Percentiles rank a stretch among this genome's conserved stretches.
Conservation (phyloP, 2,888 invertebrate genomes). For the Cryptocheilus praepositus region DNA sequence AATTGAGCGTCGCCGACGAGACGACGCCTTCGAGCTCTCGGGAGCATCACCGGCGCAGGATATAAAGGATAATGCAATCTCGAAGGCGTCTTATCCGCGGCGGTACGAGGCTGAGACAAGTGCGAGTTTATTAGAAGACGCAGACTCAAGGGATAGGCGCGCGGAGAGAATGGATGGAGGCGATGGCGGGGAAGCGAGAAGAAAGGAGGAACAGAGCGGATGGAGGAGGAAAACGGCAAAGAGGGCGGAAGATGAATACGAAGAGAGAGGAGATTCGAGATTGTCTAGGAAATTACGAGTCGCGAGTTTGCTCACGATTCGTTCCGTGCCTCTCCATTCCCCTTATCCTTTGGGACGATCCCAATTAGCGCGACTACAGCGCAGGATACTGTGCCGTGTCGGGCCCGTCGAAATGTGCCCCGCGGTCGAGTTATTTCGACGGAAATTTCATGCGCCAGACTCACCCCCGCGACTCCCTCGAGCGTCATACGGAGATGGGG, state of each 20-base stretch:
- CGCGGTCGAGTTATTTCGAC: constrained; percentile 28
- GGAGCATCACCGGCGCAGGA: constrained; percentile 22
- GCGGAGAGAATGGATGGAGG: constrained; percentile 3
- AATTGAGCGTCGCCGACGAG: constrained; percentile 36
- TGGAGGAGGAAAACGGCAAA: background rate
- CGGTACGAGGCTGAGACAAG: constrained; percentile 33
- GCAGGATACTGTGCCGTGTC: constrained; percentile 17
- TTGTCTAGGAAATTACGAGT: constrained; percentile 32
- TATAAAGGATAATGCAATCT: constrained; percentile 52
- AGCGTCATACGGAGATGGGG: constrained; percentile 4
- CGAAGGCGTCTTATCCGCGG: constrained; percentile 37
- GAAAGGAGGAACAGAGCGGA: constrained; percentile 7
- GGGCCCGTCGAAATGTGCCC: constrained; percentile 22
- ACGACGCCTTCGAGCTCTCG: constrained; percentile 25
- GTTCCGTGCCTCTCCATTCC: background rate
- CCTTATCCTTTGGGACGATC: constrained; percentile 26
- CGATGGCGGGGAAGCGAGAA: constrained; percentile 8
- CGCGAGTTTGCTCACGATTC: constrained; percentile 5
- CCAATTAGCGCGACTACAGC: constrained; percentile 22
- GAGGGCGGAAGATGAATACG: background rate
- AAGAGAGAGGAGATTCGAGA: constrained; percentile 17
- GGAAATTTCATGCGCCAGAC: constrained; percentile 19
- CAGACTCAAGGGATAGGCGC: constrained; percentile 19
- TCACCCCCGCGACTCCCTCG: background rate
- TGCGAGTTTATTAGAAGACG: constrained; percentile 42